These are phyloP conservation scores for Luidia sarsii DNA, from an alignment of 53 echinoderm and acorn worm genomes.

Conservation along the genomic window DNA sequence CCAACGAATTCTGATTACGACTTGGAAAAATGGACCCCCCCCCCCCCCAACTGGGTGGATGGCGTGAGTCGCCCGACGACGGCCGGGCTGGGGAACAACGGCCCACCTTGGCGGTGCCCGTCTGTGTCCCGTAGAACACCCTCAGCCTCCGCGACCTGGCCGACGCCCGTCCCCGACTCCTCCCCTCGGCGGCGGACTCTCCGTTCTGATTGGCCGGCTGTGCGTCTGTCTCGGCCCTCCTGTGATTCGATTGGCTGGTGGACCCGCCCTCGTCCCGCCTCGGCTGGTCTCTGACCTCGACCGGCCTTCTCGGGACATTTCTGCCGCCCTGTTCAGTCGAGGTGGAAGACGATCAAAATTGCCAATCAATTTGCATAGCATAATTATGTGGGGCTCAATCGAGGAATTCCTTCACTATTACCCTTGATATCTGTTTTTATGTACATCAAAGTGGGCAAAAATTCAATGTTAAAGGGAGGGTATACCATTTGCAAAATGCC, in stretches of 20 bases:
- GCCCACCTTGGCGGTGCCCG: conserved; percentile 88
- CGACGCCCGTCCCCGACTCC: background rate
- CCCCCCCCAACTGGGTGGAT: too few relatives aligned
- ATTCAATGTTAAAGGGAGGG: too few relatives aligned
- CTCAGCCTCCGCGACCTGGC: conserved; percentile 10
- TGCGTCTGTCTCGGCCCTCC: background rate
- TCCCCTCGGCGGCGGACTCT: background rate
- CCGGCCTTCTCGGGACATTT: conserved; percentile 11
- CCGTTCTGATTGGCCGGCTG: conserved; percentile 27
- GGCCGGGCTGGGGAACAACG: too few relatives aligned
- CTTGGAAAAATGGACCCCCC: too few relatives aligned
- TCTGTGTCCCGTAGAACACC: conserved; percentile 87
- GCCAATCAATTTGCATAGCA: too few relatives aligned
- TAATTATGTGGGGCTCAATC: background rate
- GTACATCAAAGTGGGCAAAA: too few relatives aligned
- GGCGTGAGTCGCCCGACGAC: too few relatives aligned
- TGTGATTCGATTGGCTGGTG: background rate
- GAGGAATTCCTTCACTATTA: too few relatives aligned
- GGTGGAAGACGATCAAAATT: too few relatives aligned
- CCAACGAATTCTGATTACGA: too few relatives aligned
- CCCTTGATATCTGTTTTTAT: too few relatives aligned
- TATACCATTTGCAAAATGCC: too few relatives aligned
- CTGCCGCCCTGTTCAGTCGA: conserved; percentile 5
- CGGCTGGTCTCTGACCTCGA: background rate
- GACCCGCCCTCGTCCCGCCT: background rate